A percentile compares a stretch with the other conserved stretches of the same genome.
phyloP scores from a whole-genome alignment of 2,888 invertebrate genomes.

The Ctena decussata region DNA sequence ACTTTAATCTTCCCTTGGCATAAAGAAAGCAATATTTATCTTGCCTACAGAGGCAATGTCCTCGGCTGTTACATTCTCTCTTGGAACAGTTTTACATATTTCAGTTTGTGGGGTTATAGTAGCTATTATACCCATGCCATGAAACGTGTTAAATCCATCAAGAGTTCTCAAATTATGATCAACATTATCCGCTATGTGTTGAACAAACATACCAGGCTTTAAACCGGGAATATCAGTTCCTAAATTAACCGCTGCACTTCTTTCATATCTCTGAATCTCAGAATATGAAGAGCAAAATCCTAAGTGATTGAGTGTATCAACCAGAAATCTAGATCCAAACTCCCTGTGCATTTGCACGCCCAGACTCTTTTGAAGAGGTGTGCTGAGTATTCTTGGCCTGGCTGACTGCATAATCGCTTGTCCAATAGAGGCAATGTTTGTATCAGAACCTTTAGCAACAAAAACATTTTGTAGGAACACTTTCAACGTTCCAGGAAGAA shows the following conservation, averaged over 20 bases:
- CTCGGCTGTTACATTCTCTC: conserved; percentile 24
- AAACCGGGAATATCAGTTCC: conserved; percentile 28
- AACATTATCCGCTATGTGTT: conserved; percentile 73
- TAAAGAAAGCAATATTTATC: conserved; percentile 41
- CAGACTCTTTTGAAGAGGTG: conserved; percentile 61
- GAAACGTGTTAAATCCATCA: conserved; percentile 71
- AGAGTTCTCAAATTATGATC: conserved; percentile 71
- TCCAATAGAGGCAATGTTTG: conserved; percentile 58
- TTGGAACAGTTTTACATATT: conserved; percentile 1
- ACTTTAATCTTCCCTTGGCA: not conserved
- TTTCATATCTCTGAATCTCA: conserved; percentile 63
- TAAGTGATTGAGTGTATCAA: conserved; percentile 58
- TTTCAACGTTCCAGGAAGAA: not conserved
- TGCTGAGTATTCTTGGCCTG: conserved; percentile 38
- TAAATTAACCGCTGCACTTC: conserved; percentile 50
- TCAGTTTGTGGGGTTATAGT: conserved; percentile 55
- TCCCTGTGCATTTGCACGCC: conserved; percentile 56
- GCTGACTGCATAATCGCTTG: conserved; percentile 63
- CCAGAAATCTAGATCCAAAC: conserved; percentile 59
- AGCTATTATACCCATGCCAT: conserved; percentile 75
- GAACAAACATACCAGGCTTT: conserved; percentile 38
- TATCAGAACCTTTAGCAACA: not conserved
- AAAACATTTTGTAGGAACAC: not conserved
- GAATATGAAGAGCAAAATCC: conserved; percentile 64
- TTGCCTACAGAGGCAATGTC: conserved; percentile 22